These are phyloP conservation scores for Musca vetustissima DNA, from an alignment of 1,140 invertebrate genomes.

Conservation along the genomic window DNA sequence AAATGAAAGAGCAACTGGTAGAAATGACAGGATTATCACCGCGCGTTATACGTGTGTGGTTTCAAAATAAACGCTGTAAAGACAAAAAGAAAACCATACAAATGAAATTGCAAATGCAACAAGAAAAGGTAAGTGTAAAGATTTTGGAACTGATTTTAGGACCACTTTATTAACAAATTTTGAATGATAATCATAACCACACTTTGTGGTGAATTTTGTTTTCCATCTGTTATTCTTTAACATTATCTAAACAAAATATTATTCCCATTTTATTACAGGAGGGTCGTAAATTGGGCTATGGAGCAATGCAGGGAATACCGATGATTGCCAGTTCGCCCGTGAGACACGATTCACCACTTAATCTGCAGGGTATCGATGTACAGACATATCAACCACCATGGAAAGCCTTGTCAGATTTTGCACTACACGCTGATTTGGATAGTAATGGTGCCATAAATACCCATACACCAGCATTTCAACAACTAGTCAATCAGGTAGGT, in stretches of 20 bases:
- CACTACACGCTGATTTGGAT: conserved; percentile 90
- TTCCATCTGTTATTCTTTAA: too few species aligned
- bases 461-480: conserved; percentile 89
- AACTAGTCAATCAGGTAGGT: conserved; percentile 89
- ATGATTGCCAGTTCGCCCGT: conserved; percentile 96
- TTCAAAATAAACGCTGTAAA: conserved; percentile 99
- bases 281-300: conserved; percentile 88
- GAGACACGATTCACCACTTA: conserved; percentile 84
- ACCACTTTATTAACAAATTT: not conserved
- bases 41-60: conserved; percentile 96
- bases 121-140: conserved; percentile 85
- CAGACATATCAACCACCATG: conserved; percentile 96
- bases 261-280: conserved; percentile 63
- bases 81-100: conserved; percentile 98
- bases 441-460: conserved; percentile 71
- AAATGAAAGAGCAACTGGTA: conserved; percentile 97
- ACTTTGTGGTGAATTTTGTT: too few species aligned
- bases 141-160: not conserved
- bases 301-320: conserved; percentile 91
- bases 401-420: conserved; percentile 96
- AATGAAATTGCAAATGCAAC: conserved; percentile 96
- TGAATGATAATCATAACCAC: too few species aligned
- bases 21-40: conserved; percentile 97
- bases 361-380: conserved; percentile 85
- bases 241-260: conserved; percentile 1